Base-by-base conservation (phyloP, 2,113 vertebrate genomes). In the Corythornis vintsioides region DNA sequence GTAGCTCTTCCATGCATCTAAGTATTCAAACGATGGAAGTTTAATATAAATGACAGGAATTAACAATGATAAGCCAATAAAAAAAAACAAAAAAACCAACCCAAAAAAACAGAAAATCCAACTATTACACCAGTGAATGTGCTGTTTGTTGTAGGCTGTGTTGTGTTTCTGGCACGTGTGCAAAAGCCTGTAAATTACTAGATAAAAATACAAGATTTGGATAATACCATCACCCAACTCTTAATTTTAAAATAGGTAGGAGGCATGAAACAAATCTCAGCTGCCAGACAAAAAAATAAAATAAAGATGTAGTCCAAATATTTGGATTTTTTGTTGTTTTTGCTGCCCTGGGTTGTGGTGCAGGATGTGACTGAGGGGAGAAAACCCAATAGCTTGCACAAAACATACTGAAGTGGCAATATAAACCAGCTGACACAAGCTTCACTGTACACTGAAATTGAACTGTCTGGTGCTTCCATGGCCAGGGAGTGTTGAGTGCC, bases 401-500 rank as follows among this genome's bases (percentile, higher is more conserved):
- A 94, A 85, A 87, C 92, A 94, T 90, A 81, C 91, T 88, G 18
- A 94, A 80, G 70, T 76, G 92, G 95, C 33, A 73, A 91, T 63
- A 95, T 72, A 85, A 95, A 93, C 92, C 95, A 91, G 85, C 90
- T 33, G 94, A 95, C 95, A 92, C 92, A 96, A 93, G 95, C 95
- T 89, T 94, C 96, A 95, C 93, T 93, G 96, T 88, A 94, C 91
- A 88, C 33, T 59, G 42, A 93, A 85, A 83, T 96, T 96, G 96
- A 97, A 97, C 71, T 90, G 94, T 95, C 91, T 75, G 95, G 60
- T 71, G 90, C 84, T 86, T 94, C 95, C 88, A 87, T 35, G 93
- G 97, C 96, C 95, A 65, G 91, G 57, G 79, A 63, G 13, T 9
- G 73, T 77, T 18, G 86, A 80, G 80, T 90, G 84, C 84, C 93